These are phyloP conservation scores for Liasis olivaceus DNA, from an alignment of 2,797 vertebrate species.

Conservation along the genomic window DNA sequence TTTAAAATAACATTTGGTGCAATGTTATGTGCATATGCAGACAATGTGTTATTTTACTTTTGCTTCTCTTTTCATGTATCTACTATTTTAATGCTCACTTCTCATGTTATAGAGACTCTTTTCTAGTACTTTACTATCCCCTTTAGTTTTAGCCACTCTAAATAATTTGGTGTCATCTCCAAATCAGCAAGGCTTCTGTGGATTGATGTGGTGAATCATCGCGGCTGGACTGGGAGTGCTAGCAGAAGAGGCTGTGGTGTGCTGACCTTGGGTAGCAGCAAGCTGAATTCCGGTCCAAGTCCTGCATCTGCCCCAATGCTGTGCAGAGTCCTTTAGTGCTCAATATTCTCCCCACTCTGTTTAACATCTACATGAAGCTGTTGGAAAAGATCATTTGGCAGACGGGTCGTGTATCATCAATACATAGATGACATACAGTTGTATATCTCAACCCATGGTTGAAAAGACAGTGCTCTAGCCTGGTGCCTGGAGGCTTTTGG, in stretches of 20 bases:
- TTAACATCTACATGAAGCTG: neutral
- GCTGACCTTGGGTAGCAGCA: neutral
- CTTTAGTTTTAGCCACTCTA: neutral
- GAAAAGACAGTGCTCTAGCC: neutral
- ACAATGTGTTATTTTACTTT: neutral
- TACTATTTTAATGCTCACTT: neutral
- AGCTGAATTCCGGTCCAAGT: neutral
- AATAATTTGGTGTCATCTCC: neutral
- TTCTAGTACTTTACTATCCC: neutral
- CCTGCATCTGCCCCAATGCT: neutral
- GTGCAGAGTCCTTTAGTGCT: neutral
- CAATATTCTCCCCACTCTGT: neutral
- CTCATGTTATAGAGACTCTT: neutral
- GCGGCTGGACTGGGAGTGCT: neutral
- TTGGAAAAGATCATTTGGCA: neutral
- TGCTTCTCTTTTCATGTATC: neutral
- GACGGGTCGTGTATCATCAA: neutral
- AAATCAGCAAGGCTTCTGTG: neutral
- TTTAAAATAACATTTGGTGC: neutral
- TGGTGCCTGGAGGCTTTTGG: neutral
- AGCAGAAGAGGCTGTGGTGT: neutral
- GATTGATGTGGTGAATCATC: neutral
- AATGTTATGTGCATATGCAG: neutral
- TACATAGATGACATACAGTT: neutral
- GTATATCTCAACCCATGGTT: neutral